phyloP scores from a whole-genome alignment of 2,888 invertebrate species.

The Epinotia demarniana region DNA sequence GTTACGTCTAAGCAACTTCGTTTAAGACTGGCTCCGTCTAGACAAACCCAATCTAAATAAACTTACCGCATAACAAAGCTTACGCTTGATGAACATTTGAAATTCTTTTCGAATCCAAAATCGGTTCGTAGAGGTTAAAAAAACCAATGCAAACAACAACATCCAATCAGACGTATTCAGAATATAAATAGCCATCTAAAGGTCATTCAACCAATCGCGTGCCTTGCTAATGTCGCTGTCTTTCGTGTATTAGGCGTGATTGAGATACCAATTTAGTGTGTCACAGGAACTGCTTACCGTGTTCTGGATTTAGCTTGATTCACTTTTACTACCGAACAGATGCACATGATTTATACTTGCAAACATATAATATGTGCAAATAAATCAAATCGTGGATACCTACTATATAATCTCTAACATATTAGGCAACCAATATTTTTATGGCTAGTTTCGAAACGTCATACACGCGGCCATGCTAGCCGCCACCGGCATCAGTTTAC shows the following conservation, averaged over 20 bases:
- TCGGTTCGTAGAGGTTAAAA: slow-evolving; percentile 37
- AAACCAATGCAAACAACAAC: slow-evolving; percentile 42
- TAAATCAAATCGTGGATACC: background rate
- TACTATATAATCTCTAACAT: background rate
- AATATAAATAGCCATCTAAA: slow-evolving; percentile 44
- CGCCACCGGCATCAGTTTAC: background rate
- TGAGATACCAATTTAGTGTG: slow-evolving; percentile 25
- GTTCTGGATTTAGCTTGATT: background rate
- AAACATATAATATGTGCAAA: too few species aligned
- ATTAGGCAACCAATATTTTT: background rate
- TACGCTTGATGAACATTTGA: slow-evolving; percentile 28
- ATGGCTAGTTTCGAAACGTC: background rate
- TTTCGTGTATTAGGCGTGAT: slow-evolving; percentile 29
- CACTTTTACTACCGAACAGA: background rate
- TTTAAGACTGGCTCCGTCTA: slow-evolving; percentile 40
- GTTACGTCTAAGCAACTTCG: slow-evolving; percentile 36
- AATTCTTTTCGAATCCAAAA: slow-evolving; percentile 34
- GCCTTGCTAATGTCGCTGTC: slow-evolving; percentile 39
- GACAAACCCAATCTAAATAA: slow-evolving; percentile 45
- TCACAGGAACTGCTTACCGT: background rate
- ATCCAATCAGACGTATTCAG: slow-evolving; percentile 42
- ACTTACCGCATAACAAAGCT: slow-evolving; percentile 29
- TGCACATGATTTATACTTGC: background rate
- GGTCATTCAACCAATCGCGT: slow-evolving; percentile 39
- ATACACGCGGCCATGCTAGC: background rate